These are phyloP conservation scores for Acleris literana DNA, from an alignment of 2,888 invertebrate genomes.

Conservation along the genomic window DNA sequence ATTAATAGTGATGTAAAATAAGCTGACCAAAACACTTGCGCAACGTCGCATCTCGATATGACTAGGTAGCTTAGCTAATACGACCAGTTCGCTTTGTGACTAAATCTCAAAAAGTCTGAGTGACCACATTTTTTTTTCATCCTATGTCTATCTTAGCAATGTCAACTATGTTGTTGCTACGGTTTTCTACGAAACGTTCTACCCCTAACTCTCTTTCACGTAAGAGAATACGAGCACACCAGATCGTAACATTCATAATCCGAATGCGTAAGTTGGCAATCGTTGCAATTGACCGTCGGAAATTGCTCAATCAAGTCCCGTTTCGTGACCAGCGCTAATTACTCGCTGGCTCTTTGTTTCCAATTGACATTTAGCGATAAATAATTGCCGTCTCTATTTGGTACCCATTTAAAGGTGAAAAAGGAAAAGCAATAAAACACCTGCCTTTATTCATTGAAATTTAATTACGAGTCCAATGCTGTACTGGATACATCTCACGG, in stretches of 20 bases:
- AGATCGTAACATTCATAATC: background rate
- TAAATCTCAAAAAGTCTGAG: no score
- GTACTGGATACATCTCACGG: background rate
- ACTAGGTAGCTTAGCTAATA: no score
- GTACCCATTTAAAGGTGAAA: conserved; percentile 19
- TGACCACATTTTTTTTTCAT: no score
- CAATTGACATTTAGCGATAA: conserved; percentile 33
- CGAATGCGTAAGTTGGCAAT: background rate
- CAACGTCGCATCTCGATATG: no score
- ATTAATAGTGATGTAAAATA: no score
- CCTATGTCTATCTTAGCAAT: no score
- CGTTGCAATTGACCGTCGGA: conserved; percentile 37
- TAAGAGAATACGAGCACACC: no score
- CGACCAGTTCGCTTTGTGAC: no score
- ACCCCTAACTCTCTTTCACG: no score
- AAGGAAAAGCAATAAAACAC: conserved; percentile 21
- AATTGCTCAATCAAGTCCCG: conserved; percentile 43
- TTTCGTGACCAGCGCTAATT: conserved; percentile 44
- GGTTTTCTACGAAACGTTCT: no score
- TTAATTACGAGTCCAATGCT: conserved; percentile 13
- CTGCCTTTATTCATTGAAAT: conserved; percentile 23
- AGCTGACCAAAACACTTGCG: no score
- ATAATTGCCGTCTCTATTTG: conserved; percentile 32
- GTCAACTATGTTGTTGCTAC: no score
- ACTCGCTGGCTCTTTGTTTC: conserved; percentile 42